Base-by-base conservation (phyloP, 2,797 vertebrate species). In the Bradypodion pumilum region DNA sequence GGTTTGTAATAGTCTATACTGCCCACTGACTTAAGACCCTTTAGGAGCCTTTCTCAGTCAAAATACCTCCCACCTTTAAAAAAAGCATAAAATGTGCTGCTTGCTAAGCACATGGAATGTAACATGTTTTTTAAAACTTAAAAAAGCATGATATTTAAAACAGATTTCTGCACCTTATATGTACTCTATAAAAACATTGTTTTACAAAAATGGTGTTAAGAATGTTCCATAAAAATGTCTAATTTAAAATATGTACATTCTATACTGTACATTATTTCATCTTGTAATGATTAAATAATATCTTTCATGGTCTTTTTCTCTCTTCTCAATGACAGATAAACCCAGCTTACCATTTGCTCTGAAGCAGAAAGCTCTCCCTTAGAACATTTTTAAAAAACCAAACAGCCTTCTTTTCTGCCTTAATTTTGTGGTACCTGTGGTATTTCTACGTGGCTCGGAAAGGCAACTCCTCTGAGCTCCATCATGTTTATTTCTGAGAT, bases 191-290 rank as follows among this genome's bases (percentile, higher is more conserved):
- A 81, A 93, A 88, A 84, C 87, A 87, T 78, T 40, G 87, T 82
- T 63, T 92, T 90, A 91, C 92, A 87, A 89, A 89, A 92, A 86
- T 1, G 86, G 82, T 90, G 90, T 37, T 84, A 85, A n/a, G 84
- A 84, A 80, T 81, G 79, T 87, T 88, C 74, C 68, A 32, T 35
- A 90, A 91, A 91, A 91, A 85, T 73, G 83, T 88, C 75, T 90
- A 72, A 52, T 79, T 93, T 87, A 79, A 92, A 91, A 87, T 90
- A 91, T 82, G 81, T 92, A 91, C 94, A 94, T 79, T 84, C 80
- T 87, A 73, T 78, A 84, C 78, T 35, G 42, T 32, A 59, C 37
- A 91, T 37, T 0, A 66, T 40, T 83, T 89, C 23, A 3, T 44
- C 60, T 81, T 85, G 86, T n/a, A 91, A 77, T 86, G 86, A 70